A percentile compares a stretch with the other conserved stretches of the same genome.
These are phyloP conservation scores for Rhopalosiphum padi DNA, from an alignment of 1,140 invertebrate genomes.

Conservation along the genomic window DNA sequence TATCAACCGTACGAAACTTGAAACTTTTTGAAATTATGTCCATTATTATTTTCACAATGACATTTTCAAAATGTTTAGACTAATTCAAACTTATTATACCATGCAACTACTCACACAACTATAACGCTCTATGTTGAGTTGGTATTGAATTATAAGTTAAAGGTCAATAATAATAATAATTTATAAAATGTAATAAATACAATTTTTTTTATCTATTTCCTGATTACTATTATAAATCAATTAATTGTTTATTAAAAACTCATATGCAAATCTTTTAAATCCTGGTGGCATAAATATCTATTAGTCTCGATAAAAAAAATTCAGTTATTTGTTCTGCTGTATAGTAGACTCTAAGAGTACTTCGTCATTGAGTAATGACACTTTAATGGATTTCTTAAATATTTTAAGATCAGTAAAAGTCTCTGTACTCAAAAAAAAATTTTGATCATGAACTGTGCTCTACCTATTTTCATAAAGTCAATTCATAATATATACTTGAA, in stretches of 20 bases:
- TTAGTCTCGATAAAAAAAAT: background rate
- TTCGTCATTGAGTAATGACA: background rate
- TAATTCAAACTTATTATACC: background rate
- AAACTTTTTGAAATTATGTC: background rate
- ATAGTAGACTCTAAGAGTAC: background rate
- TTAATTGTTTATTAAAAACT: background rate
- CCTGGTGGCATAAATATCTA: background rate
- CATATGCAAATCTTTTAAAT: background rate
- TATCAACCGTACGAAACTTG: background rate
- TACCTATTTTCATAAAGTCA: no score
- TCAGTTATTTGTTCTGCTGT: background rate
- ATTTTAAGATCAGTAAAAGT: no score
- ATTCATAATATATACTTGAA: no score
- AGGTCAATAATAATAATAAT: background rate
- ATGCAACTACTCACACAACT: background rate
- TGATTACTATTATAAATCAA: no score
- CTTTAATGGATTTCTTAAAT: no score
- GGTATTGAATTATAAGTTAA: no score
- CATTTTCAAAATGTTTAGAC: background rate
- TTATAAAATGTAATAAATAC: background rate
- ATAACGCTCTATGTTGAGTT: no score
- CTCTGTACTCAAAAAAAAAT: no score
- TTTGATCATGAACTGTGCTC: no score
- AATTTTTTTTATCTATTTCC: background rate
- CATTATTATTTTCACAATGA: background rate